phyloP scores from a whole-genome alignment of 2,797 vertebrate species.

The Anabacerthia variegaticeps region DNA sequence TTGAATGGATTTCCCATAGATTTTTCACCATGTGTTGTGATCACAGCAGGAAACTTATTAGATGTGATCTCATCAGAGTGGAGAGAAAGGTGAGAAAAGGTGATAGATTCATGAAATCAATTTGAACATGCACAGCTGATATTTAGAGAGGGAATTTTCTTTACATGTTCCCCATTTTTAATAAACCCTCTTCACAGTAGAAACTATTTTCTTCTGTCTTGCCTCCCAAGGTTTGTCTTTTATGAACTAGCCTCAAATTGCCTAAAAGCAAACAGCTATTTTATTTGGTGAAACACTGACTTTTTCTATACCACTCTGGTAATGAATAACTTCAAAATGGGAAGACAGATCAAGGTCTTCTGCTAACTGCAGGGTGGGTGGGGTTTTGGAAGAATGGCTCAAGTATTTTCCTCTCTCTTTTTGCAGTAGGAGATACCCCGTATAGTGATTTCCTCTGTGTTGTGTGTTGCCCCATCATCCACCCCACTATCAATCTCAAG shows the following conservation, averaged over 20 bases:
- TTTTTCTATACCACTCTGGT: background rate
- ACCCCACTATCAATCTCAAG: background rate
- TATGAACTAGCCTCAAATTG: background rate
- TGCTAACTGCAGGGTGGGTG: background rate
- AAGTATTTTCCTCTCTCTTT: background rate
- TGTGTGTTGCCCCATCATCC: background rate
- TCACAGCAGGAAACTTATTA: conserved; percentile 56
- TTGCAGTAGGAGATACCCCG: background rate
- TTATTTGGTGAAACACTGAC: background rate
- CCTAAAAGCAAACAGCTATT: background rate
- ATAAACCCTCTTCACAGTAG: background rate
- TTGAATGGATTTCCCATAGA: conserved; percentile 54
- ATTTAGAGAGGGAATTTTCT: conserved; percentile 43
- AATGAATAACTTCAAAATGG: background rate
- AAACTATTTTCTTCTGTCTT: background rate
- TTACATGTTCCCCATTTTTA: conserved; percentile 8
- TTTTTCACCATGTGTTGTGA: conserved; percentile 52
- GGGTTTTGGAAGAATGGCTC: background rate
- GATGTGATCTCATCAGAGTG: conserved; percentile 41
- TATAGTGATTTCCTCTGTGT: background rate
- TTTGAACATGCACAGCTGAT: conserved; percentile 39
- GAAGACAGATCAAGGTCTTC: background rate
- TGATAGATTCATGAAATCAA: conserved; percentile 49
- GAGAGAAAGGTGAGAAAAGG: conserved; percentile 27
- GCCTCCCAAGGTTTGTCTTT: background rate